A percentile compares a stretch with the other conserved stretches of the same genome.
Evolutionary conservation across 1,140 invertebrate species (phyloP).

Genomic region (Epicauta chinensis): DNA sequence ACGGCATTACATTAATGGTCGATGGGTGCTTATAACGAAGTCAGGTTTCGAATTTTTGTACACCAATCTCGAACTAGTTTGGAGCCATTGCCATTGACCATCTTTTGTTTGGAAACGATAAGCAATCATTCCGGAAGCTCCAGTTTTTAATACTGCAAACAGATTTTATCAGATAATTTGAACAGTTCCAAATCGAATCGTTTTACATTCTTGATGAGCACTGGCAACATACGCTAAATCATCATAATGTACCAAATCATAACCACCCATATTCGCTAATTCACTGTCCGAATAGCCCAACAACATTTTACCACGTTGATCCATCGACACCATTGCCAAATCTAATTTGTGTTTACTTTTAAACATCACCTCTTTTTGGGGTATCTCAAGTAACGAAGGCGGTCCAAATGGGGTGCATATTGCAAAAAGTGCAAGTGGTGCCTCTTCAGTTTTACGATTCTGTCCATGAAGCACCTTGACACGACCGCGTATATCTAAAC

Average conservation of each 20-base stretch:
- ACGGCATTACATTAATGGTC: constrained; percentile 83
- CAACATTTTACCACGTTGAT: constrained; percentile 92
- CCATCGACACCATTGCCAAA: constrained; percentile 92
- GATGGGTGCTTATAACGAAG: constrained; percentile 96
- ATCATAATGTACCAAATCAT: constrained; percentile 95
- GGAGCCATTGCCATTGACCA: constrained; percentile 94
- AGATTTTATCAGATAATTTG: constrained; percentile 7
- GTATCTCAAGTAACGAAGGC: constrained; percentile 79
- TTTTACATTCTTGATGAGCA: constrained; percentile 97
- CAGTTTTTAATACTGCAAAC: constrained; percentile 95
- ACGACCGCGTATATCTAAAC: constrained; percentile 93
- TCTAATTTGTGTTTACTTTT: constrained; percentile 99
- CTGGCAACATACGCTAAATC: constrained; percentile 96
- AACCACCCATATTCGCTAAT: constrained; percentile 86
- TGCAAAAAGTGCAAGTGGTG: constrained; percentile 89
- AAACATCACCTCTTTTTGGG: constrained; percentile 95
- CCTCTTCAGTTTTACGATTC: constrained; percentile 89
- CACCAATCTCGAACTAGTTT: constrained; percentile 92
- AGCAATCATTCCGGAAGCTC: constrained; percentile 96
- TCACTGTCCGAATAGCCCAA: constrained; percentile 91
- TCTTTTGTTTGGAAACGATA: constrained; percentile 94
- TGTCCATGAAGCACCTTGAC: constrained; percentile 95
- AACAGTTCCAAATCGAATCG: neutral
- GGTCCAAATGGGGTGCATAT: constrained; percentile 98
- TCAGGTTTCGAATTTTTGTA: constrained; percentile 99